Evolutionary conservation across 2,888 invertebrate genomes (phyloP).

Genomic region (Allygus modestus): DNA sequence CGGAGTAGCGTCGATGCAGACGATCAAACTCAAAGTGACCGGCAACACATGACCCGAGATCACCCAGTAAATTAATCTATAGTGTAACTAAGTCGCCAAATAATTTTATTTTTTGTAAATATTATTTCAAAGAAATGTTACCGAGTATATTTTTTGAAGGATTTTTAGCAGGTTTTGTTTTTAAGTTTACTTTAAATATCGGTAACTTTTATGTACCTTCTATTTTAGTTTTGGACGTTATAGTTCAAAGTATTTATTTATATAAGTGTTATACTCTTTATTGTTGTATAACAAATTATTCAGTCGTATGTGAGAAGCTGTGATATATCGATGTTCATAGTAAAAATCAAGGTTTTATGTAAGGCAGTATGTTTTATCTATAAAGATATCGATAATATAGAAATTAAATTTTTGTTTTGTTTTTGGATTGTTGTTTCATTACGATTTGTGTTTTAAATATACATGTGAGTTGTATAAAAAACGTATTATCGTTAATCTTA

Average conservation of each 20-base stretch:
- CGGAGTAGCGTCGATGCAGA: slow-evolving; percentile 85
- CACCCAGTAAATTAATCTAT: background rate
- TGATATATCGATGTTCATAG: background rate
- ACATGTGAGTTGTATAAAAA: no score
- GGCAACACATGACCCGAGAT: slow-evolving; percentile 5
- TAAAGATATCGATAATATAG: no score
- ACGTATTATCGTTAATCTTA: no score
- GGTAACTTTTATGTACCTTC: background rate
- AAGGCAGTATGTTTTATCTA: no score
- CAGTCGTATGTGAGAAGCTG: background rate
- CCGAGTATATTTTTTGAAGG: background rate
- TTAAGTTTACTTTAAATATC: background rate
- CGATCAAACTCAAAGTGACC: slow-evolving; percentile 70
- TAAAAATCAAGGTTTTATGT: no score
- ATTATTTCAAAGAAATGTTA: slow-evolving; percentile 21
- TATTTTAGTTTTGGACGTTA: slow-evolving; percentile 18
- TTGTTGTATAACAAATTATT: background rate
- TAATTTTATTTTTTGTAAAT: slow-evolving; percentile 7
- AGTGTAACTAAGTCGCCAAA: background rate
- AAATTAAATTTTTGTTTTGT: no score
- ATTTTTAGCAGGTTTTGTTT: slow-evolving; percentile 11
- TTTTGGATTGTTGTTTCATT: no score
- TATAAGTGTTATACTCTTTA: background rate
- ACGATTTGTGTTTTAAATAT: no score
- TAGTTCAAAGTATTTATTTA: slow-evolving; percentile 27